Evolutionary conservation across 2,113 vertebrate genomes (phyloP).

Genomic region (Phrynosoma blainvillii): DNA sequence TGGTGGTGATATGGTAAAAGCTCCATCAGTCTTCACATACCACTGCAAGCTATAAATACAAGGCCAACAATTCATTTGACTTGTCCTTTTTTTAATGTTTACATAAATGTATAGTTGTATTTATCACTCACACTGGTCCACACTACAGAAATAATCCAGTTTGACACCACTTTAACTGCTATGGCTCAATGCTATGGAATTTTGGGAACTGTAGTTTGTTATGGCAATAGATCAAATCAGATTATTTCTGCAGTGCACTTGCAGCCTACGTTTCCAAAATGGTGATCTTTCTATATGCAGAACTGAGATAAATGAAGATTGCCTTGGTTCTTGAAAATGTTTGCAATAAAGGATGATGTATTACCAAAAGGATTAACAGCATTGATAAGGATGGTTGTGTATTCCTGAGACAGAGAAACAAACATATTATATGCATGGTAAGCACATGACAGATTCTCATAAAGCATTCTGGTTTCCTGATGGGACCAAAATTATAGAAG

Average conservation of each 20-base stretch:
- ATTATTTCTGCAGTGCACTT: background rate
- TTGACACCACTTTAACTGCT: too few relatives aligned
- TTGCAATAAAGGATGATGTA: background rate
- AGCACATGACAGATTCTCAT: background rate
- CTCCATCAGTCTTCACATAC: background rate
- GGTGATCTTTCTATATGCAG: background rate
- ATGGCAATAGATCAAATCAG: too few relatives aligned
- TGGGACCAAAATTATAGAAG: background rate
- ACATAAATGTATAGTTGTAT: background rate
- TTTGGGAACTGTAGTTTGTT: too few relatives aligned
- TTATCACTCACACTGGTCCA: too few relatives aligned
- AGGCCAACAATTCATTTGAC: slow-evolving; percentile 1
- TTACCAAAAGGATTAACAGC: background rate
- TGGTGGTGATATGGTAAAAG: background rate
- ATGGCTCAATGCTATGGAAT: too few relatives aligned
- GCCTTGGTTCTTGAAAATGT: background rate
- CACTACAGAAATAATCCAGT: background rate
- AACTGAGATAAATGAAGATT: background rate
- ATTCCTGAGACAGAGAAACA: background rate
- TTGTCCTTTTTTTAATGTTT: background rate
- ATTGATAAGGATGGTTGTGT: background rate
- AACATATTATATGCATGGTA: background rate
- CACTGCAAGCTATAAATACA: background rate
- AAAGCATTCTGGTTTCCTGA: background rate
- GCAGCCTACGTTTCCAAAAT: background rate